Evolutionary conservation across 2,113 vertebrate genomes (phyloP).

Genomic region (Rana temporaria): DNA sequence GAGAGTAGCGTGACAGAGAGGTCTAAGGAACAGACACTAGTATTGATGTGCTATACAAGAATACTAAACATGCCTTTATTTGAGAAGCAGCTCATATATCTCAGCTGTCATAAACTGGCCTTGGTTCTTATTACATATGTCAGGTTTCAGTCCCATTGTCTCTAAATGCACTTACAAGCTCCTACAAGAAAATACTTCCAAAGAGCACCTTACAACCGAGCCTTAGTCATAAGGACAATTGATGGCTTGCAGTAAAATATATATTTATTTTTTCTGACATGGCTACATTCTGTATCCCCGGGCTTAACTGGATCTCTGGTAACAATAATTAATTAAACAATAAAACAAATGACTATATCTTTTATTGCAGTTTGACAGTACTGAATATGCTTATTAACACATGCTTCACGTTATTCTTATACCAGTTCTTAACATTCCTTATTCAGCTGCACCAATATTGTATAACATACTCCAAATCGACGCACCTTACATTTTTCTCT

Average conservation of each 20-base stretch:
- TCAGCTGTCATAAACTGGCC: neutral
- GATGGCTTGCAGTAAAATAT: neutral
- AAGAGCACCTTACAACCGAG: neutral
- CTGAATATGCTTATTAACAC: too few species aligned
- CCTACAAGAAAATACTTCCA: neutral
- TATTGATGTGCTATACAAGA: neutral
- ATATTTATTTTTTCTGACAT: too few species aligned
- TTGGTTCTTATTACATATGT: neutral
- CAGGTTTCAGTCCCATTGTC: slow-evolving; percentile 9
- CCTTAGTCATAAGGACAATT: neutral
- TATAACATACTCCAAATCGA: neutral
- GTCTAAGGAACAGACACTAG: neutral
- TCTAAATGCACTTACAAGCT: slow-evolving; percentile 3
- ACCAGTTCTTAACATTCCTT: too few species aligned
- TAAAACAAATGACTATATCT: too few species aligned
- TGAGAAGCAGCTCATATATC: slow-evolving; percentile 4
- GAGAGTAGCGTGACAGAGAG: neutral
- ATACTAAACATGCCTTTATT: slow-evolving; percentile 7
- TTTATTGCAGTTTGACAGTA: too few species aligned
- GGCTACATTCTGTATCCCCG: too few species aligned
- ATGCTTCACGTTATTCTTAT: too few species aligned
- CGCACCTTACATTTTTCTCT: neutral
- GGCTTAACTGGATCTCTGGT: too few species aligned
- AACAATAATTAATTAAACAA: too few species aligned
- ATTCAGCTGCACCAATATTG: neutral